Evolutionary conservation across 2,113 vertebrate genomes (phyloP).

Genomic region (Nothocercus julius): DNA sequence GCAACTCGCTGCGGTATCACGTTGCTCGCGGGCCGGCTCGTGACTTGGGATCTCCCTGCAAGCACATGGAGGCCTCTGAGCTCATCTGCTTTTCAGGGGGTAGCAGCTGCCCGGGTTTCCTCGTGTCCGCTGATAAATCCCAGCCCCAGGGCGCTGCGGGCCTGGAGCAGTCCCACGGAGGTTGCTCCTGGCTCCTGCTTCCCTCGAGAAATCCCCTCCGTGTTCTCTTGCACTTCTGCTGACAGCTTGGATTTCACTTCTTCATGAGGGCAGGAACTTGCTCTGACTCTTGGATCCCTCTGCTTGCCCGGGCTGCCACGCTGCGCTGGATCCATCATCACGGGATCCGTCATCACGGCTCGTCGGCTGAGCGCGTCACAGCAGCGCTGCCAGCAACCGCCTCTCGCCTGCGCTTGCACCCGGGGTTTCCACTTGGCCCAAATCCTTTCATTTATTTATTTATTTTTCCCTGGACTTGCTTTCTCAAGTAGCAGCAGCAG

Average conservation of each 20-base stretch:
- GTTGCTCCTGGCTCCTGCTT: not conserved
- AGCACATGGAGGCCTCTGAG: not conserved
- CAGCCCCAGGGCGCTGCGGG: not conserved
- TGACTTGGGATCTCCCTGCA: constrained; percentile 53
- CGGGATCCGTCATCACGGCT: not conserved
- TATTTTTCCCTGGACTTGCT: not conserved
- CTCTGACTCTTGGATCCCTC: not conserved
- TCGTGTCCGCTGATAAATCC: not conserved
- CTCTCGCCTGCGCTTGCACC: not conserved
- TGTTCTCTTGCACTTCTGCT: constrained; percentile 19
- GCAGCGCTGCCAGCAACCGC: not conserved
- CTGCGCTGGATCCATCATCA: no score
- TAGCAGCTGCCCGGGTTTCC: constrained; percentile 54
- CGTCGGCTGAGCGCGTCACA: not conserved
- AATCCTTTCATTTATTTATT: not conserved
- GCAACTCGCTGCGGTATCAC: not conserved
- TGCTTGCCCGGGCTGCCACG: not conserved
- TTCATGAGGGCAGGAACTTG: constrained; percentile 26
- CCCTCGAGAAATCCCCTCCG: not conserved
- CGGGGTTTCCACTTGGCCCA: not conserved
- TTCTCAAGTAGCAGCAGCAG: not conserved
- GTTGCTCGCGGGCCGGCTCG: not conserved
- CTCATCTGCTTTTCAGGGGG: constrained; percentile 25
- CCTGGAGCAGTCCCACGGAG: no score
- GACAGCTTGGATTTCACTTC: constrained; percentile 38